Percentiles rank a stretch among this genome's conserved stretches.
These are phyloP conservation scores for Harmothoe impar DNA, from an alignment of 2,888 invertebrate genomes.

Conservation along the genomic window DNA sequence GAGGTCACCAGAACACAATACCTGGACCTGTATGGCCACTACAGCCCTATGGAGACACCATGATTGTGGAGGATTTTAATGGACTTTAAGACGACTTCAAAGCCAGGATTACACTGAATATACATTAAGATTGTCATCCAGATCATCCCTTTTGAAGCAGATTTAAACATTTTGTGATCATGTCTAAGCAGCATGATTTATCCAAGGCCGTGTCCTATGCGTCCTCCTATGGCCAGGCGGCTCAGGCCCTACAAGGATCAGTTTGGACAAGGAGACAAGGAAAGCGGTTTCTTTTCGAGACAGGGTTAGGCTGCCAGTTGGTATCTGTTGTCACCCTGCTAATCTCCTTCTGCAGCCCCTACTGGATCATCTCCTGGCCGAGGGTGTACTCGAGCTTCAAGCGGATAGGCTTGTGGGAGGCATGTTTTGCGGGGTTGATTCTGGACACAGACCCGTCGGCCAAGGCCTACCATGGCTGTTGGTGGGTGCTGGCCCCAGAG, in stretches of 20 bases:
- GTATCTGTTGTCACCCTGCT: slow-evolving; percentile 89
- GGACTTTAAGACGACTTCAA: no score
- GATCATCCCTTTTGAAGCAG: no score
- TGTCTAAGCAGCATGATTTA: neutral
- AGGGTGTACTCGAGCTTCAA: slow-evolving; percentile 90
- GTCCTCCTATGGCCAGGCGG: neutral
- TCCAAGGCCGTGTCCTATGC: slow-evolving; percentile 50
- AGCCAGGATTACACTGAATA: no score
- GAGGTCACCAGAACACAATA: slow-evolving; percentile 10
- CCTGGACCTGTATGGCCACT: neutral
- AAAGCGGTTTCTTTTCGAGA: slow-evolving; percentile 24
- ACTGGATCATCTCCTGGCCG: slow-evolving; percentile 93
- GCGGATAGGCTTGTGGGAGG: slow-evolving; percentile 83
- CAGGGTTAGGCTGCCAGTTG: slow-evolving; percentile 20
- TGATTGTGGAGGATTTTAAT: no score
- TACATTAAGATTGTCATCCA: no score
- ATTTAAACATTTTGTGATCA: neutral
- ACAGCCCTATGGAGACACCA: no score
- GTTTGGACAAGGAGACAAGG: slow-evolving; percentile 39
- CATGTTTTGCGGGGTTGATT: slow-evolving; percentile 72
- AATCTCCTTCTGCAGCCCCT: slow-evolving; percentile 95
- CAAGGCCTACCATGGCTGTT: slow-evolving; percentile 74
- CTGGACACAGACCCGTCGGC: slow-evolving; percentile 68
- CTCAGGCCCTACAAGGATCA: neutral
- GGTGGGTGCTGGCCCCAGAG: slow-evolving; percentile 74